A percentile compares a stretch with the other conserved stretches of the same genome.
Evolutionary conservation across 2,113 vertebrate species (phyloP).

Genomic region (Oryzias curvinotus): DNA sequence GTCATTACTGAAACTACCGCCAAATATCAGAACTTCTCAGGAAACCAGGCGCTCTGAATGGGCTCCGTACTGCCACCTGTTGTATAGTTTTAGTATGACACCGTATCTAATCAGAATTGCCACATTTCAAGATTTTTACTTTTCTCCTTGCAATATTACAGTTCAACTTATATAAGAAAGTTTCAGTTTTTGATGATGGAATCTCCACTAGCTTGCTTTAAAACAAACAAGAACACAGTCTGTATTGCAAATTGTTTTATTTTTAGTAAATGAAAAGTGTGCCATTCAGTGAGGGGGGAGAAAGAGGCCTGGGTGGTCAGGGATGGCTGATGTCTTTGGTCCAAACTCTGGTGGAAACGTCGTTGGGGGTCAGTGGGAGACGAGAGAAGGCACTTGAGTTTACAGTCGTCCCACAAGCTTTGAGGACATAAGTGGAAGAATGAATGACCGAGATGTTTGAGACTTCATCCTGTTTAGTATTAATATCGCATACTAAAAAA

Average conservation of each 20-base stretch:
- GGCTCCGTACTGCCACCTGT: not conserved
- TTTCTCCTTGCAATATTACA: too few relatives aligned
- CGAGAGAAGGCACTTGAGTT: conserved; percentile 83
- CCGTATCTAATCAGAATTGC: too few relatives aligned
- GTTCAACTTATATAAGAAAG: too few relatives aligned
- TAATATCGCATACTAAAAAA: conserved; percentile 72
- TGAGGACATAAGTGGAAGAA: conserved; percentile 43
- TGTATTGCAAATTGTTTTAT: conserved; percentile 79
- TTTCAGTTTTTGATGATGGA: too few relatives aligned
- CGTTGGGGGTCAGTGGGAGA: conserved; percentile 51
- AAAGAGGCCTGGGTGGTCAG: conserved; percentile 31
- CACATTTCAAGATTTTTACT: too few relatives aligned
- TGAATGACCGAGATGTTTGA: conserved; percentile 43
- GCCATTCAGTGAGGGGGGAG: conserved; percentile 69
- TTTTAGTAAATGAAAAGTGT: conserved; percentile 79
- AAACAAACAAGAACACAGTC: conserved; percentile 15
- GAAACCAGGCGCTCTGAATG: too few relatives aligned
- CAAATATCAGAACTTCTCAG: too few relatives aligned
- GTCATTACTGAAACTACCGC: too few relatives aligned
- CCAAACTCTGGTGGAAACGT: conserved; percentile 63
- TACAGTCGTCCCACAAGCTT: conserved; percentile 73
- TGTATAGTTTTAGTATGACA: not conserved
- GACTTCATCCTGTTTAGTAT: conserved; percentile 56
- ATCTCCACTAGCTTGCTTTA: not conserved
- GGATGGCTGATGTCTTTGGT: conserved; percentile 77